Evolutionary conservation across 2,888 invertebrate species (phyloP).

Genomic region (Drosophila monieri): DNA sequence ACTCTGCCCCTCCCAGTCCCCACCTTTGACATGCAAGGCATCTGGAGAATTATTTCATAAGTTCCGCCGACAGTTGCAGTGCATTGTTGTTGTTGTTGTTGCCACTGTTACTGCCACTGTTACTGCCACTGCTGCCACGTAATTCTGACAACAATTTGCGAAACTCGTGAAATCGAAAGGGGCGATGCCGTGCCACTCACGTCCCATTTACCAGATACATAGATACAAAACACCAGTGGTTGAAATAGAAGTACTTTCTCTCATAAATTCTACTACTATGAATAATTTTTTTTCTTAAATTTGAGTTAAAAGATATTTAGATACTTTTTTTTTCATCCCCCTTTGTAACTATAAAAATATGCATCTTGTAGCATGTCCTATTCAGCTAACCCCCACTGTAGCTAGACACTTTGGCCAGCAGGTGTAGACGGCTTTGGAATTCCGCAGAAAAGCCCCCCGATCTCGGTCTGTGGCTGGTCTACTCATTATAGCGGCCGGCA

Average conservation of each 20-base stretch:
- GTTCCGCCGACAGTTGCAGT: slow-evolving; percentile 57
- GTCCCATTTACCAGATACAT: slow-evolving; percentile 45
- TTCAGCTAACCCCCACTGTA: background rate
- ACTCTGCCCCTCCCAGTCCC: background rate
- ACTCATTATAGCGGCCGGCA: slow-evolving; percentile 57
- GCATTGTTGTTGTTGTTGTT: slow-evolving; percentile 27
- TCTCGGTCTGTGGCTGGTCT: slow-evolving; percentile 28
- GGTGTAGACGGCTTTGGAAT: slow-evolving; percentile 43
- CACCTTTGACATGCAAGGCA: slow-evolving; percentile 13
- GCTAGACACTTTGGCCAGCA: slow-evolving; percentile 9
- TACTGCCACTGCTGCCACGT: slow-evolving; percentile 45
- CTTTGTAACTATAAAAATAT: background rate
- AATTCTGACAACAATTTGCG: slow-evolving; percentile 67
- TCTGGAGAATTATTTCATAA: slow-evolving; percentile 60
- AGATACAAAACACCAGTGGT: slow-evolving; percentile 22
- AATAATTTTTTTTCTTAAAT: too few relatives aligned
- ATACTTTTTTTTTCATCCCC: background rate
- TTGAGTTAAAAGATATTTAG: too few relatives aligned
- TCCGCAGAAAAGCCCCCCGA: slow-evolving; percentile 29
- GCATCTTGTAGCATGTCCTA: background rate
- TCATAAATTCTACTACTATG: background rate
- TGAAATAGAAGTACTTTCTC: background rate
- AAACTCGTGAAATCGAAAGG: slow-evolving; percentile 56
- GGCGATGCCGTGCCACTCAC: slow-evolving; percentile 53
- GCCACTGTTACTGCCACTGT: slow-evolving; percentile 17